Percentiles rank a stretch among this genome's conserved stretches.
Conservation (phyloP, 2,888 invertebrate species). For the Opisthograptis luteolata region DNA sequence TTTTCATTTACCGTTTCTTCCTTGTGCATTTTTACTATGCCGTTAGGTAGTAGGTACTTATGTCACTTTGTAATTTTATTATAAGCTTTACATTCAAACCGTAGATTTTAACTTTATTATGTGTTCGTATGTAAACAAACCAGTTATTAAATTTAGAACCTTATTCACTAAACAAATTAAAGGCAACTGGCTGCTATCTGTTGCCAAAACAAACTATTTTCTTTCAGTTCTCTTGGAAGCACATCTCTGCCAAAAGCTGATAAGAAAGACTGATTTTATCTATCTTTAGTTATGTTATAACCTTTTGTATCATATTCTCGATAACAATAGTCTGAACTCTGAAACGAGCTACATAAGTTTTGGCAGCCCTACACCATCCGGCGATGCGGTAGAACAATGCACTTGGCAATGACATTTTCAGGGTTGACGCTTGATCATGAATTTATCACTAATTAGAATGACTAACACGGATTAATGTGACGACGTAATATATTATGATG, state of each 20-base stretch:
- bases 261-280: constrained; percentile 23
- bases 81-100: too few relatives aligned
- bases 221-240: constrained; percentile 23
- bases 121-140: too few relatives aligned
- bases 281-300: constrained; percentile 30
- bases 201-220: constrained; percentile 13
- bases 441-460: constrained; percentile 39
- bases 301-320: constrained; percentile 24
- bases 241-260: constrained; percentile 23
- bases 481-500: constrained; percentile 12
- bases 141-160: background rate
- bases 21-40: too few relatives aligned
- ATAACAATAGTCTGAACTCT: constrained; percentile 51
- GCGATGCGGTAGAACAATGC: constrained; percentile 59
- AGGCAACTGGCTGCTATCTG: constrained; percentile 2
- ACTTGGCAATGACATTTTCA: constrained; percentile 71
- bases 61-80: too few relatives aligned
- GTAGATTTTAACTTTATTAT: too few relatives aligned
- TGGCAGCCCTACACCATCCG: constrained; percentile 63
- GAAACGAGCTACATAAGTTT: constrained; percentile 63
- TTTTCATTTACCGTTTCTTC: too few relatives aligned
- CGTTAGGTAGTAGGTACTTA: too few relatives aligned
- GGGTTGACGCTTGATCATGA: constrained; percentile 43
- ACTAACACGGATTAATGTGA: constrained; percentile 39
- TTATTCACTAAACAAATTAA: constrained; percentile 1